Conservation (phyloP, 2,113 vertebrate genomes). For the Nothobranchius furzeri region DNA sequence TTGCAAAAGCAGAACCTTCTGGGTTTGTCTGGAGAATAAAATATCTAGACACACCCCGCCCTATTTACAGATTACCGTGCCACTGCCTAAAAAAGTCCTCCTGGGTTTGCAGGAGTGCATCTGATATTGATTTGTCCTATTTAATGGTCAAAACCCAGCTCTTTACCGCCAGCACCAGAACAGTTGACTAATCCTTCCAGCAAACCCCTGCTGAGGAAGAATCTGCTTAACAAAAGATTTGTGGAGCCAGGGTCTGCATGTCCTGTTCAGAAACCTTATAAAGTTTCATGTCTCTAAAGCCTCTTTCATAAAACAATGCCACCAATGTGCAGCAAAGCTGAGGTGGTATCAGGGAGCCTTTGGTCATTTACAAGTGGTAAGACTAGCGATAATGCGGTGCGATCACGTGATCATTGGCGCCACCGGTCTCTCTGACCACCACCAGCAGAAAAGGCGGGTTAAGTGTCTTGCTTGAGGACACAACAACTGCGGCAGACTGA, state of each 20-base stretch:
- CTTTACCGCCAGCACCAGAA: constrained; percentile 26
- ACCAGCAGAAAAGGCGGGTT: too few species aligned
- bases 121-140: constrained; percentile 34
- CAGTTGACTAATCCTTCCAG: constrained; percentile 37
- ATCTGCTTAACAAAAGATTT: constrained; percentile 50
- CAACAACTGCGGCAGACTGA: too few species aligned
- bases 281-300: neutral
- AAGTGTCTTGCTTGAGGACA: too few species aligned
- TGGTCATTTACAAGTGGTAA: too few species aligned
- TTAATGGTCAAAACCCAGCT: constrained; percentile 35
- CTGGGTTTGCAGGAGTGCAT: constrained; percentile 26
- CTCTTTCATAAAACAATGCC: constrained; percentile 7
- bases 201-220: constrained; percentile 51
- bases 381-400: too few species aligned
- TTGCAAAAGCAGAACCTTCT: neutral
- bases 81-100: constrained; percentile 5
- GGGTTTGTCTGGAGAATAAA: neutral
- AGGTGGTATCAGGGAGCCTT: too few species aligned
- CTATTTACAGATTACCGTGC: constrained; percentile 10
- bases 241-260: constrained; percentile 3
- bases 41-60: constrained; percentile 23
- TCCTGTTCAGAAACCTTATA: constrained; percentile 18
- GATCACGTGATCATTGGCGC: too few species aligned
- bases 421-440: too few species aligned
- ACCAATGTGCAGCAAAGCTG: too few species aligned